A percentile compares a stretch with the other conserved stretches of the same genome.
phyloP scores from a whole-genome alignment of 2,113 vertebrate genomes.

The Pygoscelis antarcticus region DNA sequence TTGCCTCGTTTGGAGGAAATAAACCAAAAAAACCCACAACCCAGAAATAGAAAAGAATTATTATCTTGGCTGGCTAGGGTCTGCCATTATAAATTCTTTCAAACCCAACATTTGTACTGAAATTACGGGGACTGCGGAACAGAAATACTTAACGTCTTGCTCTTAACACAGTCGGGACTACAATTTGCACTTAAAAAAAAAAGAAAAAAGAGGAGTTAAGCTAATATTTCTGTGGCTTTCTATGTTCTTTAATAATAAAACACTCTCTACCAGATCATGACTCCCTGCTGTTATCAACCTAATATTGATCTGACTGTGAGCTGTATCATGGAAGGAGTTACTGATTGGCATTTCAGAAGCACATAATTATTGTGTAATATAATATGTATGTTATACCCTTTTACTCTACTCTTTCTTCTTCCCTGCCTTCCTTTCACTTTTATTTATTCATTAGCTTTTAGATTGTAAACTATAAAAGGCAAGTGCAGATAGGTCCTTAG shows the following conservation, averaged over 20 bases:
- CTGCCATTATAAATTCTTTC: neutral
- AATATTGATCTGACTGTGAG: conserved; percentile 41
- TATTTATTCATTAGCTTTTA: conserved; percentile 68
- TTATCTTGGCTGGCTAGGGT: neutral
- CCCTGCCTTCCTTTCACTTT: conserved; percentile 33
- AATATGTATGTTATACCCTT: conserved; percentile 36
- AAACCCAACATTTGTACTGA: neutral
- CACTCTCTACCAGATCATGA: neutral
- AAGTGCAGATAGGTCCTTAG: neutral
- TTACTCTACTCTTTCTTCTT: conserved; percentile 14
- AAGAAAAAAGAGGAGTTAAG: neutral
- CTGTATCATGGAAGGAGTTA: conserved; percentile 15
- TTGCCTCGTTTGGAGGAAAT: neutral
- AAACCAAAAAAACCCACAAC: neutral
- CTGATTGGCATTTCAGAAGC: conserved; percentile 51
- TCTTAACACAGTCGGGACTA: neutral
- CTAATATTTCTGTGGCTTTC: conserved; percentile 12
- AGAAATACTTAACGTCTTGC: neutral
- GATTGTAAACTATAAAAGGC: conserved; percentile 23
- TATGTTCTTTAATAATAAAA: neutral
- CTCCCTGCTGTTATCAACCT: neutral
- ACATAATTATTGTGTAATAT: conserved; percentile 51
- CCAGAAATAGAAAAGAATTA: neutral
- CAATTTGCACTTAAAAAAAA: neutral
- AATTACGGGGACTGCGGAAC: neutral